phyloP scores from a whole-genome alignment of 1,140 invertebrate genomes.

The Cydia fagiglandana region DNA sequence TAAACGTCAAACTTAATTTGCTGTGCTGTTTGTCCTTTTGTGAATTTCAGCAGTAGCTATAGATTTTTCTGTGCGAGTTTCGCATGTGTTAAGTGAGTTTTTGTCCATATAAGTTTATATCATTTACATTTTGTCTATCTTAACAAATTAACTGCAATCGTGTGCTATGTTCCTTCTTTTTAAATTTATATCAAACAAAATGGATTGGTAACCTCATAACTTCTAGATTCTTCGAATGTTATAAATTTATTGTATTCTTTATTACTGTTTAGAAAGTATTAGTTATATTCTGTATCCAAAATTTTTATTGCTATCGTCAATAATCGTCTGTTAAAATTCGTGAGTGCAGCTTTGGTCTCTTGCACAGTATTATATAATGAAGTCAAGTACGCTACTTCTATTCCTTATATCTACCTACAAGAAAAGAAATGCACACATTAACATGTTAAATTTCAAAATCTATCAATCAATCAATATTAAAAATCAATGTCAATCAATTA shows the following conservation, averaged over 20 bases:
- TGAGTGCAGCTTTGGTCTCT: neutral
- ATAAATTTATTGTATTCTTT: neutral
- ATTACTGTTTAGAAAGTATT: neutral
- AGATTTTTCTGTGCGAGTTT: slow-evolving; percentile 1
- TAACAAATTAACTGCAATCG: neutral
- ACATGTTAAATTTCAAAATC: too few relatives aligned
- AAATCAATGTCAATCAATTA: too few relatives aligned
- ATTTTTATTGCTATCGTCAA: neutral
- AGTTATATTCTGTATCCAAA: neutral
- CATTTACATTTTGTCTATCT: neutral
- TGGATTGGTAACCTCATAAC: neutral
- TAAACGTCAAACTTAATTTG: neutral
- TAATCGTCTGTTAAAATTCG: neutral
- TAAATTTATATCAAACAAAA: neutral
- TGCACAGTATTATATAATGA: slow-evolving; percentile 6
- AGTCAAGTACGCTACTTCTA: neutral
- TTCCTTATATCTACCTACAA: neutral
- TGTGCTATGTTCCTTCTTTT: neutral
- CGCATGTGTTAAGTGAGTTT: slow-evolving; percentile 24
- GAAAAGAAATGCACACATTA: neutral
- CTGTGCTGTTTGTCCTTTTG: neutral
- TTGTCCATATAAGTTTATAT: neutral
- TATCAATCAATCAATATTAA: too few relatives aligned
- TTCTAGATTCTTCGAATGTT: neutral
- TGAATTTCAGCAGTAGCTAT: neutral